Evolutionary conservation across 2,797 vertebrate species (phyloP).

Genomic region (Cyclopterus lumpus): DNA sequence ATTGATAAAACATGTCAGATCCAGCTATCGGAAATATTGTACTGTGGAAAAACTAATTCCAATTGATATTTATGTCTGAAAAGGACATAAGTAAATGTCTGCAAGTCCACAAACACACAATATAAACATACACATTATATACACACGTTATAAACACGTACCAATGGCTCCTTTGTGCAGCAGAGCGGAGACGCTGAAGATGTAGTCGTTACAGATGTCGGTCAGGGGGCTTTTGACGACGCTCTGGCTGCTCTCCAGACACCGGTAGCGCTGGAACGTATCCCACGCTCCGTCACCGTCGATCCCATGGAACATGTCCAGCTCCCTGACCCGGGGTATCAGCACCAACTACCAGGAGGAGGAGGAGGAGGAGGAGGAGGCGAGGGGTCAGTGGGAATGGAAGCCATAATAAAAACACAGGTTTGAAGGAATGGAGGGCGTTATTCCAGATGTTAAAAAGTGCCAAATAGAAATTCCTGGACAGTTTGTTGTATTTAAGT

Average conservation of each 20-base stretch:
- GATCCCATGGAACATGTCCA: constrained; percentile 91
- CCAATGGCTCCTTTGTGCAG: constrained; percentile 92
- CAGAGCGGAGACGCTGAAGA: constrained; percentile 94
- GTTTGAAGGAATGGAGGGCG: background rate
- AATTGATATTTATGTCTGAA: background rate
- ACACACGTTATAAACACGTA: constrained; percentile 50
- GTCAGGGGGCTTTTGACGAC: constrained; percentile 95
- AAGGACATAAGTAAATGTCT: too few species aligned
- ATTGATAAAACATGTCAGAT: too few species aligned
- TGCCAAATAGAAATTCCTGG: background rate
- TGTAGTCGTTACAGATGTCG: constrained; percentile 92
- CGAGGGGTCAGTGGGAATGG: background rate
- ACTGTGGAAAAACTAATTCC: background rate
- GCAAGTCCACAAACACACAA: too few species aligned
- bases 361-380: background rate
- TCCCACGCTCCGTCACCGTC: constrained; percentile 90
- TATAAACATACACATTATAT: too few species aligned
- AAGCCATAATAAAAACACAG: constrained; percentile 18
- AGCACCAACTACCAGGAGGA: constrained; percentile 87
- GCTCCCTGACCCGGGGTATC: constrained; percentile 91
- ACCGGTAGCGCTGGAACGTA: constrained; percentile 95
- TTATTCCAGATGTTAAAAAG: background rate
- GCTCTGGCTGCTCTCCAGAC: constrained; percentile 94
- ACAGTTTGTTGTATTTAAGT: too few species aligned
- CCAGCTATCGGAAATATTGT: too few species aligned